Conservation (phyloP, 2,797 vertebrate species). For the Sebastolobus altivelis region DNA sequence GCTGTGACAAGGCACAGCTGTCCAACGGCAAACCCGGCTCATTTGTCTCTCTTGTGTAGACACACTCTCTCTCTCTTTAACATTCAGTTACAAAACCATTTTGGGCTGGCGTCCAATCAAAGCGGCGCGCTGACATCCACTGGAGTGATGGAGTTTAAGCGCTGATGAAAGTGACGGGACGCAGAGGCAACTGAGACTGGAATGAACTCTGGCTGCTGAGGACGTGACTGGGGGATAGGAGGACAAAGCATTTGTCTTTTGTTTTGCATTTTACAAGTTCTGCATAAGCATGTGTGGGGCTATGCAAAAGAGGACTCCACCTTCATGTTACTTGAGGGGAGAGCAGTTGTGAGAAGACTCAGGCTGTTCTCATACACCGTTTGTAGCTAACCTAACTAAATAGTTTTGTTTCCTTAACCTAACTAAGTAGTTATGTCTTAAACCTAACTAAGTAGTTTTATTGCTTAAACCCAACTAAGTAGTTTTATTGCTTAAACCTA, state of each 20-base stretch:
- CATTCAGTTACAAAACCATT: conserved; percentile 55
- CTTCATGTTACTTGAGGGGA: background rate
- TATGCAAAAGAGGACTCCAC: conserved; percentile 57
- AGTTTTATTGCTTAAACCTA: too few species aligned
- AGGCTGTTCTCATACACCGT: too few species aligned
- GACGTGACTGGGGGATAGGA: conserved; percentile 19
- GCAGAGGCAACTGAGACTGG: conserved; percentile 3
- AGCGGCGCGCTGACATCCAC: conserved; percentile 12
- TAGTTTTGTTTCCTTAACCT: too few species aligned
- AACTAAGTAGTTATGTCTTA: too few species aligned
- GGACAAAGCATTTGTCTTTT: conserved; percentile 20
- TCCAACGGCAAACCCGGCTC: conserved; percentile 53
- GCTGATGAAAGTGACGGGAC: conserved; percentile 38
- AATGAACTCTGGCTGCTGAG: conserved; percentile 12
- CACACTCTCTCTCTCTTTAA: conserved; percentile 36
- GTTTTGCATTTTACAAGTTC: conserved; percentile 52
- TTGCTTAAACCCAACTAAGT: too few species aligned
- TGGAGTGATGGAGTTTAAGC: conserved; percentile 39
- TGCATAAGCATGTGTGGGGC: background rate
- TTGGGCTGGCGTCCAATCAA: conserved; percentile 57
- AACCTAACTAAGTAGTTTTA: too few species aligned
- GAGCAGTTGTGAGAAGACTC: conserved; percentile 23
- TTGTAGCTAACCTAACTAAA: too few species aligned
- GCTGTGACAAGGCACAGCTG: conserved; percentile 73
- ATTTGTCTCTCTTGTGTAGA: conserved; percentile 68